Conservation (phyloP, 2,797 vertebrate genomes). For the Rhabdophis nuchalis region DNA sequence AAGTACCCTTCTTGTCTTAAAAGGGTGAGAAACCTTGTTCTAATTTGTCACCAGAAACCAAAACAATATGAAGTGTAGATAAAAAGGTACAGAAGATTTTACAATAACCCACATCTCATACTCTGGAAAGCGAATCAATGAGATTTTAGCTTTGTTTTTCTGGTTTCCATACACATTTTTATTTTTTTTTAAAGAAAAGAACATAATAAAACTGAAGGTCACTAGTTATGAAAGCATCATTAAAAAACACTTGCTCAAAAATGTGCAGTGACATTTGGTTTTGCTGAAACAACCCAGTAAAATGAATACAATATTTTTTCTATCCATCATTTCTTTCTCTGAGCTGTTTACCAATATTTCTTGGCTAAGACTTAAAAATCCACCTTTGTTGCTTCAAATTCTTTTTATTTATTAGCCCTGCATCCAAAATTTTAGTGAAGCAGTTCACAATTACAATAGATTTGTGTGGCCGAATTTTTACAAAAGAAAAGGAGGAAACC, state of each 20-base stretch:
- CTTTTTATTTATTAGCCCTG: neutral
- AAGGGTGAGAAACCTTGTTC: neutral
- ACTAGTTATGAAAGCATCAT: slow-evolving; percentile 27
- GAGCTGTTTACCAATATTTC: slow-evolving; percentile 9
- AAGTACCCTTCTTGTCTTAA: neutral
- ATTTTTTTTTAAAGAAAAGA: neutral
- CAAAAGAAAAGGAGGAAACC: neutral
- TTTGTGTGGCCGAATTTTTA: neutral
- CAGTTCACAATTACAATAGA: neutral
- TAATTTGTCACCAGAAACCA: neutral
- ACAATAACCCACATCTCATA: neutral
- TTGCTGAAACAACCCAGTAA: neutral
- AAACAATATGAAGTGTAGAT: neutral
- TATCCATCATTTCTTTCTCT: neutral
- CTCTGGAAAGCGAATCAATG: slow-evolving; percentile 28
- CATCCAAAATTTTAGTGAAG: neutral
- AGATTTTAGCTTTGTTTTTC: neutral
- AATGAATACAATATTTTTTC: slow-evolving; percentile 7
- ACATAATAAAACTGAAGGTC: slow-evolving; percentile 19
- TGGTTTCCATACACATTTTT: neutral
- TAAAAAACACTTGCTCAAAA: slow-evolving; percentile 32
- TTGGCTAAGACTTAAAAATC: neutral
- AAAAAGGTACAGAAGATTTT: neutral
- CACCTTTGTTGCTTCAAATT: neutral
- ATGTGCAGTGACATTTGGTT: neutral